Evolutionary conservation across 2,113 vertebrate species (phyloP).

Genomic region (Gymnogyps californianus): DNA sequence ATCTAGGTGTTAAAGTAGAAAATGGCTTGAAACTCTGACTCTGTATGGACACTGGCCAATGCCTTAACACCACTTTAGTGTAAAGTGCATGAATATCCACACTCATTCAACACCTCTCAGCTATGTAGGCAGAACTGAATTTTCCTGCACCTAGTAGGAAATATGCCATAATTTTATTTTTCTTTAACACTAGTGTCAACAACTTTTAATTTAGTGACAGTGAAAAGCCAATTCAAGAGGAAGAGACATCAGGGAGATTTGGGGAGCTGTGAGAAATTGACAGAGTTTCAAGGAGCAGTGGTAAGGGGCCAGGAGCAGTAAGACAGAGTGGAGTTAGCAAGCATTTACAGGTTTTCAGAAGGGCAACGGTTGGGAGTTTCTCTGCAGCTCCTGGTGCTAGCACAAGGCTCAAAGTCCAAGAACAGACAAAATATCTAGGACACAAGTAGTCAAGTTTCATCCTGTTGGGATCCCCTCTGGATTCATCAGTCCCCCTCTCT

Average conservation of each 20-base stretch:
- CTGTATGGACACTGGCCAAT: background rate
- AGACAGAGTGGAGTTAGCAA: background rate
- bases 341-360: background rate
- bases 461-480: background rate
- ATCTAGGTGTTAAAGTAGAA: background rate
- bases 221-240: background rate
- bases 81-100: background rate
- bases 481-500: background rate
- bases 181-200: accelerated
- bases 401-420: background rate
- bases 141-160: background rate
- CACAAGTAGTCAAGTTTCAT: background rate
- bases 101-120: background rate
- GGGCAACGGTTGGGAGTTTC: background rate
- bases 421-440: background rate
- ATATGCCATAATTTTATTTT: background rate
- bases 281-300: background rate
- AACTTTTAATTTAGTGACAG: background rate
- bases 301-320: background rate
- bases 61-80: background rate
- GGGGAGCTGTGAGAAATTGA: background rate
- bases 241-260: background rate
- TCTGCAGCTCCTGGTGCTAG: background rate
- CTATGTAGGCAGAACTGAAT: background rate
- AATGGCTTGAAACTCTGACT: background rate